These are phyloP conservation scores for Drosophila parthenogenetica DNA, from an alignment of 2,888 invertebrate genomes.

Conservation along the genomic window DNA sequence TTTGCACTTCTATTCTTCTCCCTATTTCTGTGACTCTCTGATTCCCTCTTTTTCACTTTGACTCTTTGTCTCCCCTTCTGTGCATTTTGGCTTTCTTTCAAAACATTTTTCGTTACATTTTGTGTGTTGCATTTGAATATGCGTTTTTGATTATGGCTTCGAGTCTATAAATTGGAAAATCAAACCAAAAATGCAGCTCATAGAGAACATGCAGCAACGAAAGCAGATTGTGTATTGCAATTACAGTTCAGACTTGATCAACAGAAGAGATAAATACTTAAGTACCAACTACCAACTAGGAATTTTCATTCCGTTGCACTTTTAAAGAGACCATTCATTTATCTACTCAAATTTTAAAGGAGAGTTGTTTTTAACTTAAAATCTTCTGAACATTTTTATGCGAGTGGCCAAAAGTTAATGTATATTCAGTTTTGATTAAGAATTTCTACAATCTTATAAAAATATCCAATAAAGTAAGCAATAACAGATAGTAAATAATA, in stretches of 20 bases:
- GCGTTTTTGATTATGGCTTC: conserved; percentile 51
- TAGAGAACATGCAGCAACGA: conserved; percentile 14
- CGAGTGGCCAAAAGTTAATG: too few relatives aligned
- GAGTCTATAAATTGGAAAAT: conserved; percentile 53
- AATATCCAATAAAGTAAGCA: too few relatives aligned
- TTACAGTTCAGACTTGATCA: not conserved
- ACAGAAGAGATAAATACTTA: not conserved
- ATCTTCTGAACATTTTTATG: too few relatives aligned
- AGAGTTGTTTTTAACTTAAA: too few relatives aligned
- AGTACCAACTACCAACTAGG: not conserved
- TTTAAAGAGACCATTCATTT: not conserved
- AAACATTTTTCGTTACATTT: conserved; percentile 75
- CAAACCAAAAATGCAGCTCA: conserved; percentile 36
- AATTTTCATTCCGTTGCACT: not conserved
- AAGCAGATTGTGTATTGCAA: conserved; percentile 4
- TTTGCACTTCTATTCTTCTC: conserved; percentile 1
- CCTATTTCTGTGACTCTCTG: not conserved
- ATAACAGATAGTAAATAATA: too few relatives aligned
- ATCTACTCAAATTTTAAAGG: too few relatives aligned
- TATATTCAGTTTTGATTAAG: too few relatives aligned
- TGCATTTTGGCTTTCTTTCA: conserved; percentile 63
- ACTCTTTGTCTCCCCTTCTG: not conserved
- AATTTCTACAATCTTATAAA: too few relatives aligned
- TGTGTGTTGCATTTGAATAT: conserved; percentile 71
- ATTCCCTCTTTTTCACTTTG: not conserved